Percentiles rank a stretch among this genome's conserved stretches.
Evolutionary conservation across 2,888 invertebrate genomes (phyloP).

Genomic region (Callosobruchus maculatus): DNA sequence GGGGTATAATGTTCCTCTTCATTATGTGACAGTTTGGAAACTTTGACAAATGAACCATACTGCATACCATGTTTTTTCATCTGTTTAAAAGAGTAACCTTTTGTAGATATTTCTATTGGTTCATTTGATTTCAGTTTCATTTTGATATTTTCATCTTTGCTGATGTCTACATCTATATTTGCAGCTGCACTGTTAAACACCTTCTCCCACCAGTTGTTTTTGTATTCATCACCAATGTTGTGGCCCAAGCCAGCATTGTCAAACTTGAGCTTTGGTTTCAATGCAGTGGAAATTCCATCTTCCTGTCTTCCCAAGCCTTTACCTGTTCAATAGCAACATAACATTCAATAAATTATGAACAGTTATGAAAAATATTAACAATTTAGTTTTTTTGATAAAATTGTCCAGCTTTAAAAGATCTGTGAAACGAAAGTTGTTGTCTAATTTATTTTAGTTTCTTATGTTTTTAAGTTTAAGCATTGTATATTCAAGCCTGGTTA

Average conservation of each 20-base stretch:
- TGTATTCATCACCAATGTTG: conserved; percentile 68
- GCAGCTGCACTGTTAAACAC: conserved; percentile 71
- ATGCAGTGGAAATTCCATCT: conserved; percentile 70
- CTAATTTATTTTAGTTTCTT: too few species aligned
- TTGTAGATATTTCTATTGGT: conserved; percentile 43
- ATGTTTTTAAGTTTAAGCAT: too few species aligned
- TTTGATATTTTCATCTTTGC: conserved; percentile 27
- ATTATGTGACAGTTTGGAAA: conserved; percentile 45
- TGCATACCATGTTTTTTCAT: conserved; percentile 37
- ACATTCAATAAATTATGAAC: too few species aligned
- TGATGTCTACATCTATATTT: conserved; percentile 57
- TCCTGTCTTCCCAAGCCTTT: conserved; percentile 81
- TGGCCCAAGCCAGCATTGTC: conserved; percentile 78
- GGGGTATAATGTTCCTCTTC: conserved; percentile 40
- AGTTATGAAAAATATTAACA: too few species aligned
- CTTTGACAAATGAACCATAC: conserved; percentile 51
- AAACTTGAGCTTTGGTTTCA: conserved; percentile 78
- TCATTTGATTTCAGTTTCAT: conserved; percentile 32
- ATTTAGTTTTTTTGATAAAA: too few species aligned
- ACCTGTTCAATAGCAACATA: conserved; percentile 51
- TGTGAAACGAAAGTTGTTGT: too few species aligned
- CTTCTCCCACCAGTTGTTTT: conserved; percentile 82
- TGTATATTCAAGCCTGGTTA: too few species aligned
- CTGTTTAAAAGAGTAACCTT: conserved; percentile 39
- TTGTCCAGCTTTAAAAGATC: too few species aligned